Conservation (phyloP, 1,140 invertebrate species). For the Spodoptera frugiperda region DNA sequence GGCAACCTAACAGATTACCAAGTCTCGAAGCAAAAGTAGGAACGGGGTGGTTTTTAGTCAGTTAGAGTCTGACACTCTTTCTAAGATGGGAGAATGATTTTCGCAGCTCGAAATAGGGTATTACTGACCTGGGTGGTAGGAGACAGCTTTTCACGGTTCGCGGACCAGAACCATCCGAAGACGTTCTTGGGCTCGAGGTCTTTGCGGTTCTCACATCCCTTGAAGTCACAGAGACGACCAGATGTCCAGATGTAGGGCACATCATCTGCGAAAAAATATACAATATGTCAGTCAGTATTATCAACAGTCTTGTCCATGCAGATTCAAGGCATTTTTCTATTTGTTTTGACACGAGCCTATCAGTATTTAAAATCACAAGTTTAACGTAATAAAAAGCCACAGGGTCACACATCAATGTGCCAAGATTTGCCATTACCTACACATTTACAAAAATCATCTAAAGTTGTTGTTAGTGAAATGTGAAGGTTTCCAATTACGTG, state of each 20-base stretch:
- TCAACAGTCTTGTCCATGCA: too few relatives aligned
- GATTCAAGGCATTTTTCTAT: too few relatives aligned
- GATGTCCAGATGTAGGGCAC: conserved; percentile 97
- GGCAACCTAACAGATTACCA: too few relatives aligned
- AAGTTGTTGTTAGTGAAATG: conserved; percentile 14
- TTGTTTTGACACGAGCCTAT: too few relatives aligned
- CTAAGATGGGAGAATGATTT: too few relatives aligned
- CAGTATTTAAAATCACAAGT: background rate
- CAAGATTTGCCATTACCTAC: conserved; percentile 36
- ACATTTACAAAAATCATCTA: conserved; percentile 27
- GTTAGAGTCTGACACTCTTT: too few relatives aligned
- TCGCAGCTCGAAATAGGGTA: too few relatives aligned
- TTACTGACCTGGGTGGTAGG: conserved; percentile 91
- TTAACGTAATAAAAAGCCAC: conserved; percentile 8
- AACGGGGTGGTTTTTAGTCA: too few relatives aligned
- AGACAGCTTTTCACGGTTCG: conserved; percentile 94
- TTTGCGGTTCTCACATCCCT: conserved; percentile 94
- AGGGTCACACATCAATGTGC: conserved; percentile 35
- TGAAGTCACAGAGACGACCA: conserved; percentile 96
- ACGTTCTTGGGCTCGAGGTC: conserved; percentile 95
- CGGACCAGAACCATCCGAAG: conserved; percentile 97
- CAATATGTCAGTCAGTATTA: background rate
- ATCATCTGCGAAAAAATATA: conserved; percentile 88
- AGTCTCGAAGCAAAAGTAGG: too few relatives aligned
- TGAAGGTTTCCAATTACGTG: conserved; percentile 33